A percentile compares a stretch with the other conserved stretches of the same genome.
Conservation (phyloP, 2,888 invertebrate genomes). For the Tethea ocularis region DNA sequence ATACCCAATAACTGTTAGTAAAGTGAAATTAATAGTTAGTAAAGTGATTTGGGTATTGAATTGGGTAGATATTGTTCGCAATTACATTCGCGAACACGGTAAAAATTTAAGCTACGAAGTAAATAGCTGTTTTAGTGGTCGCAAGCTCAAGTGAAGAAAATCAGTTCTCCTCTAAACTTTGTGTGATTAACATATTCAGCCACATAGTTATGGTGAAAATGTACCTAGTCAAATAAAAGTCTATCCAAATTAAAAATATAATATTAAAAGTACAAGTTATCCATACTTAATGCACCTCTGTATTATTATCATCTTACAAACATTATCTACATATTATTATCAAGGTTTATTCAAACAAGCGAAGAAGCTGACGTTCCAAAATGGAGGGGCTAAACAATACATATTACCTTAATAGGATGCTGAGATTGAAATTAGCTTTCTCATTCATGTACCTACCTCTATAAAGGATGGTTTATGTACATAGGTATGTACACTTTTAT, state of each 20-base stretch:
- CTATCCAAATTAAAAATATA: no score
- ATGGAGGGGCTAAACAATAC: constrained; percentile 55
- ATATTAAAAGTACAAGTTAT: background rate
- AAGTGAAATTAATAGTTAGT: background rate
- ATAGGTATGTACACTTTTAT: background rate
- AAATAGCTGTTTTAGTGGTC: no score
- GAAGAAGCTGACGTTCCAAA: constrained; percentile 52
- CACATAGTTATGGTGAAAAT: no score
- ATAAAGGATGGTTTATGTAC: background rate
- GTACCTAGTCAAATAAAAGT: no score
- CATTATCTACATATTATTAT: constrained; percentile 11
- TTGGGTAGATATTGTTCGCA: background rate
- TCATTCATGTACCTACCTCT: constrained; percentile 44
- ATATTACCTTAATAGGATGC: constrained; percentile 48
- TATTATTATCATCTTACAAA: background rate
- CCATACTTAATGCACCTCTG: background rate
- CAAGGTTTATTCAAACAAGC: constrained; percentile 52
- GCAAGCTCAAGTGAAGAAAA: no score
- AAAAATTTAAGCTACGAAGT: no score
- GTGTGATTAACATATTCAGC: no score
- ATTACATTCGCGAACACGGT: no score
- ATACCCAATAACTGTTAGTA: background rate
- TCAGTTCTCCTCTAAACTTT: no score
- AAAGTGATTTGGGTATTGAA: background rate
- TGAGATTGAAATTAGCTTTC: constrained; percentile 55